Base-by-base conservation (phyloP, 1,140 invertebrate genomes). In the Rhyzopertha dominica region DNA sequence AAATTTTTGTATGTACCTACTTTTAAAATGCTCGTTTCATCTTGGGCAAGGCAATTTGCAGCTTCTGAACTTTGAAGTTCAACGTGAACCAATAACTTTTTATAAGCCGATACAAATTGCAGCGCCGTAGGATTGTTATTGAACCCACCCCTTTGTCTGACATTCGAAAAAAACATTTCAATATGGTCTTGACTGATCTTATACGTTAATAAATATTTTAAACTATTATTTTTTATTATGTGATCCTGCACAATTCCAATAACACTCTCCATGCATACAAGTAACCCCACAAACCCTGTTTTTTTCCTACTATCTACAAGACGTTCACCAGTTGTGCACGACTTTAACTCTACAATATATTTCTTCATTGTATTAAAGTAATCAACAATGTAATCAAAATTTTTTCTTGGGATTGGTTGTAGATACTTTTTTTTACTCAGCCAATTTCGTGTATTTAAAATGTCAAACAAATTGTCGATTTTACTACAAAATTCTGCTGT, bases 391-490 rank as follows among this genome's bases (percentile, higher is more conserved):
- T n/a, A n/a, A n/a, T n/a, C n/a, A n/a, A n/a, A n/a, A n/a, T n/a
- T n/a, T n/a, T n/a, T n/a, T n/a, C n/a, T n/a, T n/a, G n/a, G n/a
- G n/a, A n/a, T n/a, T n/a, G n/a, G n/a, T n/a, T n/a, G n/a, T n/a
- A n/a, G n/a, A n/a, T n/a, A n/a, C n/a, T n/a, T n/a, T n/a, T n/a
- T n/a, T n/a, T n/a, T n/a, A n/a, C n/a, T n/a, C n/a, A n/a, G n/a
- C n/a, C n/a, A n/a, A n/a, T n/a, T n/a, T n/a, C n/a, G n/a, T n/a
- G n/a, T n/a, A 26, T 65, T 63, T 16, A 59, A 44, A 3, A 61
- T 30, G 24, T 62, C 56, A 50, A 62, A 61, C 0, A 51, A 38
- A 22, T 57, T 42, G 40, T 62, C 56, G n/a, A 61, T 38, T 3
- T 29, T 48, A 39, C 17, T 4, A 41, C 53, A 49, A 41, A 61